Evolutionary conservation across 2,113 vertebrate species (phyloP).

Genomic region (Gallinago paraguaiae): DNA sequence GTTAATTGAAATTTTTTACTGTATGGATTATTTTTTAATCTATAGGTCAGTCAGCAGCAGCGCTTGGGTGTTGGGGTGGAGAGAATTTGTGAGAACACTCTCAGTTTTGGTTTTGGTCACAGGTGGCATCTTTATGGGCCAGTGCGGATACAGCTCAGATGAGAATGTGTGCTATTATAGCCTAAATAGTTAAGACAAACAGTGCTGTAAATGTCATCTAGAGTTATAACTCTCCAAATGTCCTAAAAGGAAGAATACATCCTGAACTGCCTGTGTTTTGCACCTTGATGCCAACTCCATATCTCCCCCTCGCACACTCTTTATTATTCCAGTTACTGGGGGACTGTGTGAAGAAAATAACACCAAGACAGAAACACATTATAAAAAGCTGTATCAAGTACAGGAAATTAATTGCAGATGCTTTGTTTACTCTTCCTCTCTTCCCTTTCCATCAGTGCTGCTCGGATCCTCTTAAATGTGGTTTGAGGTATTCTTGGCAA

Average conservation of each 20-base stretch:
- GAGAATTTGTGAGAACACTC: neutral
- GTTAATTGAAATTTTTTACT: neutral
- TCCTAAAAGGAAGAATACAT: neutral
- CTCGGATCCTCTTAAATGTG: neutral
- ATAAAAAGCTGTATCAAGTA: neutral
- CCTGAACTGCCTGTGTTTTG: neutral
- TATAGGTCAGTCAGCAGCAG: neutral
- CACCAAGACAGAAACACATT: neutral
- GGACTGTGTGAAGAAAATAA: neutral
- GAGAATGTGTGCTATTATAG: neutral
- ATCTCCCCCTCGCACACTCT: neutral
- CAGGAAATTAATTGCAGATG: neutral
- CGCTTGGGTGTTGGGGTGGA: neutral
- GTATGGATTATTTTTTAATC: neutral
- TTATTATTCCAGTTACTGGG: neutral
- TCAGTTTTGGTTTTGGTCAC: neutral
- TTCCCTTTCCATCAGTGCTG: neutral
- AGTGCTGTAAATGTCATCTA: neutral
- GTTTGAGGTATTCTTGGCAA: neutral
- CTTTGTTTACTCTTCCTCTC: neutral
- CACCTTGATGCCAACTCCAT: neutral
- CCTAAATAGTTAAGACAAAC: constrained; percentile 8
- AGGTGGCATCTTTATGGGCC: neutral
- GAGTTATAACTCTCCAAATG: neutral
- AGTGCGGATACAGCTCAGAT: neutral